Evolutionary conservation across 2,888 invertebrate genomes (phyloP).

Genomic region (Troilus luridus): DNA sequence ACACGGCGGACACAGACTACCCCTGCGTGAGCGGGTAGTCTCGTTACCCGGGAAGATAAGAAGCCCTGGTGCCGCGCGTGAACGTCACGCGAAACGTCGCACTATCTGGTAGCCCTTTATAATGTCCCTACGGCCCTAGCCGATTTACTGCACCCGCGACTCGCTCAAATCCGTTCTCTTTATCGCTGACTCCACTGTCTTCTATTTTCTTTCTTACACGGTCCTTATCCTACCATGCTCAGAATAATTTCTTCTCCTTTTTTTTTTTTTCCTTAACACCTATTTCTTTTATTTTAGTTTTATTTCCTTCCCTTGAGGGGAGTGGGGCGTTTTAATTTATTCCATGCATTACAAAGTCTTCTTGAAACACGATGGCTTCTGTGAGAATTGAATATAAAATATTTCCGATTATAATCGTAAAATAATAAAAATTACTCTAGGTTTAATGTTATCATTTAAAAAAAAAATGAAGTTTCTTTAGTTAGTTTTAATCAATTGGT

Average conservation of each 20-base stretch:
- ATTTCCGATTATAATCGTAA: not conserved
- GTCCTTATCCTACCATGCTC: slow-evolving; percentile 43
- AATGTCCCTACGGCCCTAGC: slow-evolving; percentile 36
- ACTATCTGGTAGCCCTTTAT: slow-evolving; percentile 50
- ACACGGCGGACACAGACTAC: slow-evolving; percentile 47
- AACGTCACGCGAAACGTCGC: slow-evolving; percentile 56
- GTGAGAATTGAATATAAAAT: not conserved
- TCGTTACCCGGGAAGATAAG: slow-evolving; percentile 18
- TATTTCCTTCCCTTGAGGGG: not conserved
- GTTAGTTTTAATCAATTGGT: too few relatives aligned
- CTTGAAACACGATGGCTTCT: not conserved
- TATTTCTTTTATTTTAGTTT: not conserved
- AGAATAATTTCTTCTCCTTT: not conserved
- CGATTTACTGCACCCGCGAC: slow-evolving; percentile 11
- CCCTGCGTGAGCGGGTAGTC: slow-evolving; percentile 55
- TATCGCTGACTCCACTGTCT: slow-evolving; percentile 40
- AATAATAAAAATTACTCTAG: not conserved
- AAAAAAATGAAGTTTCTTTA: too few relatives aligned
- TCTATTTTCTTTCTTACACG: slow-evolving; percentile 49
- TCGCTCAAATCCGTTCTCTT: slow-evolving; percentile 49
- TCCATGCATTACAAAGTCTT: slow-evolving; percentile 50
- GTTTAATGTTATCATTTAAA: too few relatives aligned
- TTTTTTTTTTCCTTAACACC: not conserved
- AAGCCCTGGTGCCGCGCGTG: slow-evolving; percentile 42
- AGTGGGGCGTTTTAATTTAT: slow-evolving; percentile 35